These are phyloP conservation scores for Horisme vitalbata DNA, from an alignment of 2,888 invertebrate species.

Conservation along the genomic window DNA sequence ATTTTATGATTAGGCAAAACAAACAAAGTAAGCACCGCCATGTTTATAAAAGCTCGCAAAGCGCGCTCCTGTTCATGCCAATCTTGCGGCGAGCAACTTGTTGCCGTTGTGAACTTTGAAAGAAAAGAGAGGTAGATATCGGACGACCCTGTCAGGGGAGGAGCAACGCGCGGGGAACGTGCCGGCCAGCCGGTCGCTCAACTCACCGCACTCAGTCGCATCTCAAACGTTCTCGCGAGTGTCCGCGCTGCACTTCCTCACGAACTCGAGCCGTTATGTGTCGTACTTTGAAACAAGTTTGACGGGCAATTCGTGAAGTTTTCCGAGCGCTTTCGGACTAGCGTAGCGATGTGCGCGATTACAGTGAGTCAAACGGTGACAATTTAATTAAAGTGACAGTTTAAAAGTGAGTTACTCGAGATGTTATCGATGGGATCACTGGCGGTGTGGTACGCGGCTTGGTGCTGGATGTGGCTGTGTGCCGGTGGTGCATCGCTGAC, in stretches of 20 bases:
- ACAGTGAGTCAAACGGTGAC: constrained; percentile 67
- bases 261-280: constrained; percentile 72
- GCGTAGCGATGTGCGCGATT: constrained; percentile 74
- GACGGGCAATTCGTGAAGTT: constrained; percentile 80
- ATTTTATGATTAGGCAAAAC: constrained; percentile 77
- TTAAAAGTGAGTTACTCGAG: constrained; percentile 72
- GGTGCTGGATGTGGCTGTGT: constrained; percentile 66
- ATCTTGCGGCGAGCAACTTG: constrained; percentile 80
- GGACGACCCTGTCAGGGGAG: constrained; percentile 71
- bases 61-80: constrained; percentile 82
- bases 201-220: constrained; percentile 70
- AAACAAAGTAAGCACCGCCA: constrained; percentile 78
- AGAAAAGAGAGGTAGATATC: constrained; percentile 61
- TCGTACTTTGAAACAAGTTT: constrained; percentile 81
- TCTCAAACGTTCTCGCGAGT: constrained; percentile 56
- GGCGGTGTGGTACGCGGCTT: constrained; percentile 64
- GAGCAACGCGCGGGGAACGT: constrained; percentile 75
- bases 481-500: constrained; percentile 73
- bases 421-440: constrained; percentile 77
- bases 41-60: constrained; percentile 81
- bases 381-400: constrained; percentile 76
- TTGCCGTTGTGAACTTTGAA: constrained; percentile 78
- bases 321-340: constrained; percentile 72
- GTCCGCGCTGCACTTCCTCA: constrained; percentile 48
- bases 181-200: constrained; percentile 71